Base-by-base conservation (phyloP, 2,888 invertebrate species). In the Ennomos erosarius region DNA sequence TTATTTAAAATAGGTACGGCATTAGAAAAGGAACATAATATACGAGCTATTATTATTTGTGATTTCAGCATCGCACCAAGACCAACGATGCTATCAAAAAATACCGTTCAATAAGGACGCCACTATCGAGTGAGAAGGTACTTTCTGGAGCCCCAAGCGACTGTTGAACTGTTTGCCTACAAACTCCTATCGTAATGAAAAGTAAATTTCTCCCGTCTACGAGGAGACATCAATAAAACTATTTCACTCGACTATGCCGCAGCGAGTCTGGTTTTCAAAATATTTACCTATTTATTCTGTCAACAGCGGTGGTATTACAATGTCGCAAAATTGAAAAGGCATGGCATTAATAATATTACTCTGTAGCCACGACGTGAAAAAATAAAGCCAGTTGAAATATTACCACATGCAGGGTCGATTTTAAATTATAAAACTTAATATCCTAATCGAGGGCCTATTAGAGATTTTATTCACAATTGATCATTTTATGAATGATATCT, bases 161-260 rank as follows among this genome's bases (percentile, higher is more conserved):
- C 74, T 80, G 81, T 81, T 76, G 83, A 82, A 83, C 78, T 87
- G 83, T 88, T 88, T 88, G 84, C 78, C 74, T 78, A 82, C 84
- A 85, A 87, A 87, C 87, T 87, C 84, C 78, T 78, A 75, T 82
- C 77, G 86, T 87, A 88, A 88, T 89, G 88, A 87, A 88, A 88
- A 88, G 88, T 88, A 89, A 89, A 89, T 87, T 87, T 75, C 69
- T 68, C 62, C 59, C 71, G 74, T 69, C 70, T 76, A 78, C 74
- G 70, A 79, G 76, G 77, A 79, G 81, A 84, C 85, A 84, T 85
- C 87, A 84, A 88, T 87, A 84, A 81, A 85, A 87, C 88, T 87
- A 87, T 83, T 85, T 81, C 76, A 74, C 68, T 70, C 75, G 74
- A 78, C 73, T 79, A 71, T 62, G 68, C 68, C 71, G 68, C 63